Base-by-base conservation (phyloP, 2,797 vertebrate species). In the Lacerta viridis region DNA sequence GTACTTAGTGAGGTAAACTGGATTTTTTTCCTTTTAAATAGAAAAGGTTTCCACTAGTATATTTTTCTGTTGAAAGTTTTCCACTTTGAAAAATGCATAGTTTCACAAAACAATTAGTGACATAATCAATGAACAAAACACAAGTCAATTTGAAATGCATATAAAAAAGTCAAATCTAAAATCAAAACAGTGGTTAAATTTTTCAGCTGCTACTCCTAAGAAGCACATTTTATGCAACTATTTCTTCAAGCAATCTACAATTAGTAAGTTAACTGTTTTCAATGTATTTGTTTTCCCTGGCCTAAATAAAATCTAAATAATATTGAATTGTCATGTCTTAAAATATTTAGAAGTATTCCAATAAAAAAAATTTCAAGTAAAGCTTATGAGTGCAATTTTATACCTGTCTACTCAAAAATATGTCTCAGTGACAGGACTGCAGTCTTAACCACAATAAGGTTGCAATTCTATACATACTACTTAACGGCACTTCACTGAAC, bases 251-350 rank as follows among this genome's bases (percentile, higher is more conserved):
- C n/a, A 84, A 6, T 5, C 43, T 83, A 46, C n/a, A 83, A 83
- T 50, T 66, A 71, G 59, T 36, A 72, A 10, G 25, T 69, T 46
- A 29, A 69, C 29, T 20, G 18, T 46, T 83, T 83, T 55, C 68
- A 84, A 23, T 55, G 18, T 43, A 4, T 84, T 55, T 20, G 55
- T 84, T 36, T 36, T 55, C 23, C 61, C 46, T 36, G 33, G 71
- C 69, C 55, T 55, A 69, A 83, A 76, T 64, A 84, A 84, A 55
- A 79, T 79, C 55, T 79, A 33, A 55, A 55, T 55, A 15, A 55
- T 55, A 55, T 4, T 55, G 50, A 55, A 55, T 15, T 55, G 50
- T 55, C 50, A 15, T 55, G 3, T 15, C 50, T 55, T 55, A 55
- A 55, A 55, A 55, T 55, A 55, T 55, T 55, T 55, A 55, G 13